phyloP scores from a whole-genome alignment of 2,113 vertebrate species.

The Hippocampus mohnikei region DNA sequence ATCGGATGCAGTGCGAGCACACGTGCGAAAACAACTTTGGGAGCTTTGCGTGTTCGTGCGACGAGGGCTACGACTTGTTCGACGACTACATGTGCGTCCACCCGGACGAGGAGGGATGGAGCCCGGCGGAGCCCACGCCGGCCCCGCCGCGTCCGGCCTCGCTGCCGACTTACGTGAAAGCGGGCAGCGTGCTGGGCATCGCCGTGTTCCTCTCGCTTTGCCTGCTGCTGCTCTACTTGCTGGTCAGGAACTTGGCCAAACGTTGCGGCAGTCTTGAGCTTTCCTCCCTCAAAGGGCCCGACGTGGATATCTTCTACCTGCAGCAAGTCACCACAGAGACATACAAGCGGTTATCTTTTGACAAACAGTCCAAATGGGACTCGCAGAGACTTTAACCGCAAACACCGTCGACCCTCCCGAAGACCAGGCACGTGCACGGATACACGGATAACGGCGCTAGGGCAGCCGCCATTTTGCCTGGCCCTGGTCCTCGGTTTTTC shows the following conservation, averaged over 20 bases:
- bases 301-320: conserved; percentile 56
- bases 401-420: background rate
- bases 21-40: conserved; percentile 30
- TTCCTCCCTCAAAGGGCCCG: conserved; percentile 16
- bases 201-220: conserved; percentile 25
- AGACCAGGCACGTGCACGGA: background rate
- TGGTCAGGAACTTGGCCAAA: background rate
- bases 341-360: conserved; percentile 51
- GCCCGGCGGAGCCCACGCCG: accelerated
- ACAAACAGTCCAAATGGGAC: conserved; percentile 35
- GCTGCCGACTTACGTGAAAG: conserved; percentile 48
- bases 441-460: background rate
- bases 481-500: too few species aligned
- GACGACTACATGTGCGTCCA: background rate
- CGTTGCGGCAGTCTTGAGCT: conserved; percentile 37
- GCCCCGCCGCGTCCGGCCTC: background rate
- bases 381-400: conserved; percentile 10
- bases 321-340: conserved; percentile 63
- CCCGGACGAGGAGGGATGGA: background rate
- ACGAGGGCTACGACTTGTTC: conserved; percentile 9
- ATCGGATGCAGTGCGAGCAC: background rate
- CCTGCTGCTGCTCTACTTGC: conserved; percentile 4
- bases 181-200: conserved; percentile 59
- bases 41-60: conserved; percentile 29
- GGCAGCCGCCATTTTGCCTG: background rate